Conservation (phyloP, 2,113 vertebrate genomes). For the Baryphthengus martii region DNA sequence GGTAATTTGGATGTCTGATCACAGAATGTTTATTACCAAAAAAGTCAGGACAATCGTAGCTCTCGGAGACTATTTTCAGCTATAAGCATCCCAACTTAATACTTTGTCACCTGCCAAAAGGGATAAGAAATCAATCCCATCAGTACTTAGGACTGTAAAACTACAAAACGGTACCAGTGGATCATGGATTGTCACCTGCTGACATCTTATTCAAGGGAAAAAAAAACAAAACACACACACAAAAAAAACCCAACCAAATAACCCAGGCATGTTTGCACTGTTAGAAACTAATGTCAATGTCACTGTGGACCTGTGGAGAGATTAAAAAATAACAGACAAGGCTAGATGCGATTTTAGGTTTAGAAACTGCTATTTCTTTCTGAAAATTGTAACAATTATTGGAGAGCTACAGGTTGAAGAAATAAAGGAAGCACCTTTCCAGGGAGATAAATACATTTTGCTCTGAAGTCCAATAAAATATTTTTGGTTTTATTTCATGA, state of each 20-base stretch:
- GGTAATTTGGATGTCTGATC: neutral
- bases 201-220: neutral
- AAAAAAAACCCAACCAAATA: neutral
- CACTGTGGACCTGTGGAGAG: neutral
- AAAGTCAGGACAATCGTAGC: neutral
- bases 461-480: neutral
- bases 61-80: neutral
- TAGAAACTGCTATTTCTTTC: neutral
- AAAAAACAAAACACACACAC: rapidly evolving
- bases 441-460: neutral
- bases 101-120: neutral
- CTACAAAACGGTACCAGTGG: neutral
- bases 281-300: neutral
- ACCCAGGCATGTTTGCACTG: neutral
- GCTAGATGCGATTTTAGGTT: neutral
- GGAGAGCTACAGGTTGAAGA: neutral
- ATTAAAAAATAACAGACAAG: neutral
- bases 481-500: neutral
- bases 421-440: neutral
- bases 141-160: neutral
- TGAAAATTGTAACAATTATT: neutral
- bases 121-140: neutral
- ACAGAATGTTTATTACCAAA: neutral
- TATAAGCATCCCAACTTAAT: neutral
- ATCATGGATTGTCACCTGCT: neutral